Conservation (phyloP, 2,888 invertebrate genomes). For the Liposcelis brunnea region DNA sequence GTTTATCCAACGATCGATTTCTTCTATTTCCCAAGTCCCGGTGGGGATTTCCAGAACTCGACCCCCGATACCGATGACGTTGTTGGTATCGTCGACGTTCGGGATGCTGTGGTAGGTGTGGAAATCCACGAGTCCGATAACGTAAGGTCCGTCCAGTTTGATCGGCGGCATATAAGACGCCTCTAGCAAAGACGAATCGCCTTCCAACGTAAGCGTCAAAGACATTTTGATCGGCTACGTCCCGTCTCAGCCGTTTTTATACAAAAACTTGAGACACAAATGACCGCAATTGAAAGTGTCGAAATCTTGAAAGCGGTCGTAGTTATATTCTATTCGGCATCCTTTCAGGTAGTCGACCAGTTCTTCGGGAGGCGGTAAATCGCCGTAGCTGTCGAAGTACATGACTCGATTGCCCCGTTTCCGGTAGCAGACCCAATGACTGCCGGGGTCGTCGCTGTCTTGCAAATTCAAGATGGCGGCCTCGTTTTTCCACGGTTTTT, state of each 20-base stretch:
- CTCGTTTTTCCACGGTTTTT: conserved; percentile 8
- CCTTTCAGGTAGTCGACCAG: conserved; percentile 14
- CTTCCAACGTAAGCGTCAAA: conserved; percentile 19
- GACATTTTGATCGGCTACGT: conserved; percentile 16
- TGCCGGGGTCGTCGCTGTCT: conserved; percentile 1
- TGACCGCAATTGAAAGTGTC: conserved; percentile 20
- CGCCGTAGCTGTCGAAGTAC: conserved; percentile 24
- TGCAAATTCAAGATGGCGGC: conserved; percentile 9
- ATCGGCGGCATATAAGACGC: too few species aligned
- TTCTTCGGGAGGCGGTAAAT: conserved; percentile 19
- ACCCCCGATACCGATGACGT: too few species aligned
- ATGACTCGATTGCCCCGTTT: conserved; percentile 17
- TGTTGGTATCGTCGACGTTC: too few species aligned
- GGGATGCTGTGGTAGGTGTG: too few species aligned
- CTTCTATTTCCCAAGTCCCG: too few species aligned
- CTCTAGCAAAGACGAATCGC: conserved; percentile 17
- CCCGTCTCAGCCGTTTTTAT: conserved; percentile 4
- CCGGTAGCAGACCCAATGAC: conserved; percentile 10
- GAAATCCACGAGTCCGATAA: too few species aligned
- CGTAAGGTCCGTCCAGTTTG: too few species aligned
- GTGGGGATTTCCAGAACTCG: too few species aligned
- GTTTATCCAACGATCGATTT: too few species aligned
- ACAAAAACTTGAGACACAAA: conserved; percentile 20
- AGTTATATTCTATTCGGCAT: conserved; percentile 18
- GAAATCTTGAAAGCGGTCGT: conserved; percentile 19